Base-by-base conservation (phyloP, 2,797 vertebrate genomes). In the Megalops cyprinoides region DNA sequence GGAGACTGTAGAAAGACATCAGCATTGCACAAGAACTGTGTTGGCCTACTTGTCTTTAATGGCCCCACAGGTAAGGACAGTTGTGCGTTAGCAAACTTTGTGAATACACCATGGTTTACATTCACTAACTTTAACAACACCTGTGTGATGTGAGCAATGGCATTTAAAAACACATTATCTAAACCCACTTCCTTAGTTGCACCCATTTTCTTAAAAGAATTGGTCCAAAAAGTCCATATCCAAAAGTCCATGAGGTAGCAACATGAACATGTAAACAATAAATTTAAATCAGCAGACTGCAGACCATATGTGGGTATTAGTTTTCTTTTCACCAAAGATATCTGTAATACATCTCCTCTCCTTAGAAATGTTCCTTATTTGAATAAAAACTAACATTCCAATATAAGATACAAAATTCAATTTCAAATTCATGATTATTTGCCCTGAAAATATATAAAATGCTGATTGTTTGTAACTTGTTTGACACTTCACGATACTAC, bases 171-270 rank as follows among this genome's bases (percentile, higher is more conserved):
- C 3, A 84, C 67, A 77, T 58, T 76, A 28, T 58, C 73, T 81
- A 82, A 76, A 76, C 78, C 86, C 88, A 88, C 65, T 3, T 80
- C 44, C 73, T 71, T 62, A 46, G 42, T 46, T 34, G n/a, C 74
- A 67, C 53, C 25, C 4, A 55, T 80, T 80, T 74, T 39, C 44
- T 34, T 80, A 69, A 82, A 78, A 85, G 85, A 85, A 79, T 85
- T 83, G 76, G 75, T 49, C 37, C 48, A 81, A 39, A 82, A 74
- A 80, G 12, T 46, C 65, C 51, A 60, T 65, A 60, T 31, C 37
- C 65, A 79, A 84, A 87, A 87, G 80, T 88, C 78, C 82, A 88
- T 82, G 90, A 93, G 89, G 89, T 91, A 91, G 90, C 78, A 88
- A 76, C 80, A 85, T 86, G 77, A 85, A 78, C 71, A 46, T 86